Base-by-base conservation (phyloP, 35 echinoderm and acorn worm species). In the Acanthaster planci region DNA sequence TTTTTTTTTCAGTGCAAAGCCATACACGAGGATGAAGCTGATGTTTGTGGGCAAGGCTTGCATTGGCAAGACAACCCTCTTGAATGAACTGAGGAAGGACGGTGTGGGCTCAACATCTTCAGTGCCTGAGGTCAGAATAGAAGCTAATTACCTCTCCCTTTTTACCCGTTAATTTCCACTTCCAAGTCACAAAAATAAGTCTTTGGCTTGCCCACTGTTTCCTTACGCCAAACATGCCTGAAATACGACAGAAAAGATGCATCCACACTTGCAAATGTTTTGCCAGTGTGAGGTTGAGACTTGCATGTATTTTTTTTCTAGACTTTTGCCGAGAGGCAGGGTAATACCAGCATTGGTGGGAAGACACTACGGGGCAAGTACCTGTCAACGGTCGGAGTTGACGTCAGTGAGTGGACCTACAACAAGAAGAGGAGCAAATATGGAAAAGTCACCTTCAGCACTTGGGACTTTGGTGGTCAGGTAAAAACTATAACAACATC, bases 401-500 rank as follows among this genome's bases (percentile, higher is more conserved):
- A 94, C 53, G 92, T 94, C 16, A 82, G 88, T 37, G 96, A 99
- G 21, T 99, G 96, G 96, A 91, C 92, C 0, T 99, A 94, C 67
- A 78, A 76, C 19, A 99, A 99, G 80, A 89, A 84, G 51, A 99
- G 84, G 38, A 77, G 82, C 76, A 93, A 83, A 52, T 76, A 90
- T 26, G 92, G 92, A 16, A 93, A 94, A 80, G 92, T 99, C 18
- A 92, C 96, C 0, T 99, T 99, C 82, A 99, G 96, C 55, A 99
- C 96, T 27, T 99, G 96, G 96, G 96, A 99, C 51, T 99, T 99
- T 94, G 96, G 96, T 83, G 96, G 96, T 39, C 96, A 99, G 89
- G 96, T 99, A 90, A n/a, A n/a, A n/a, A 72, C 51, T 26, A 72
- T 2, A 12, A 47, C 42, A 47, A 47, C 42, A 47, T 12, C 42